Conservation (phyloP, 2,113 vertebrate species). For the Rhabdornis inornatus region DNA sequence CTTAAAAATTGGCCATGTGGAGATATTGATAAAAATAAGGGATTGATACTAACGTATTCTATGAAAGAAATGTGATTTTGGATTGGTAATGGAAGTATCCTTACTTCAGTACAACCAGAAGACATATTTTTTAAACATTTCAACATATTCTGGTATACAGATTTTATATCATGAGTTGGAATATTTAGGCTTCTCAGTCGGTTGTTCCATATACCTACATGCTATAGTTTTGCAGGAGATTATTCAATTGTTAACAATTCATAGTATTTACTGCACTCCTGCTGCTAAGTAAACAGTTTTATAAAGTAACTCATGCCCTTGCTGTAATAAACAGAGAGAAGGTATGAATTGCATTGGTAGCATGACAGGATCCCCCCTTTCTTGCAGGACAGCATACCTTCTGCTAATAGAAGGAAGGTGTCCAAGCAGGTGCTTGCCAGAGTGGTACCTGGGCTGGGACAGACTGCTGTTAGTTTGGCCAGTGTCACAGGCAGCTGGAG, state of each 20-base stretch:
- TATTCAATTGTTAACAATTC: not conserved
- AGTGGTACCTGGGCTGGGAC: not conserved
- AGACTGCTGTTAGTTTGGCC: not conserved
- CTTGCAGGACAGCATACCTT: not conserved
- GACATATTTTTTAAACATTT: slow-evolving; percentile 1
- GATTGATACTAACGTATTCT: not conserved
- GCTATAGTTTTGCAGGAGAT: not conserved
- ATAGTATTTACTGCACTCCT: not conserved
- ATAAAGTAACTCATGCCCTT: not conserved
- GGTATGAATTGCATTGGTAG: not conserved
- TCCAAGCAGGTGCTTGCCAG: not conserved
- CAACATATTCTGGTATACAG: not conserved
- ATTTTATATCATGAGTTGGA: not conserved
- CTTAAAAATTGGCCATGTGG: not conserved
- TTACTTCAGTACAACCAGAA: not conserved
- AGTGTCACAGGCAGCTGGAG: not conserved
- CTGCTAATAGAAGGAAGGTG: not conserved
- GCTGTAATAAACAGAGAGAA: not conserved
- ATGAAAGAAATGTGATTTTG: not conserved
- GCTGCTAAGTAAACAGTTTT: not conserved
- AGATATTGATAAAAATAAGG: not conserved
- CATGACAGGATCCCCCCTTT: not conserved
- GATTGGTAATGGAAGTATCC: not conserved
- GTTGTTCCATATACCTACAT: not conserved
- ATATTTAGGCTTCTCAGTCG: not conserved